Evolutionary conservation across 2,113 vertebrate genomes (phyloP).

Genomic region (Rhinogobius similis): DNA sequence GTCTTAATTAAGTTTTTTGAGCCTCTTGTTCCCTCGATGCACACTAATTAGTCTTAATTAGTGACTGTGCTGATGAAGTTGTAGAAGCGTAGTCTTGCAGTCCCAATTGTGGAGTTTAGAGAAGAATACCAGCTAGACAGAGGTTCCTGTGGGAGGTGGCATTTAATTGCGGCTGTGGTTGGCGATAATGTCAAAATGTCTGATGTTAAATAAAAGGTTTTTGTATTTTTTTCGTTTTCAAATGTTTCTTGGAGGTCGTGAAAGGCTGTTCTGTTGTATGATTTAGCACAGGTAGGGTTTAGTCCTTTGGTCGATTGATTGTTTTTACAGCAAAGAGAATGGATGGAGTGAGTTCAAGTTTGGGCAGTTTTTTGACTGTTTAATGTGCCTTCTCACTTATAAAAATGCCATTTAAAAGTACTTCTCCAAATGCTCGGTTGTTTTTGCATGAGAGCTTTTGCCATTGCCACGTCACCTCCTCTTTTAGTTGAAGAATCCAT

Average conservation of each 20-base stretch:
- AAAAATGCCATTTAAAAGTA: no score
- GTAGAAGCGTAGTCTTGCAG: constrained; percentile 42
- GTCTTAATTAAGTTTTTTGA: constrained; percentile 70
- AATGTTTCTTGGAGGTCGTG: neutral
- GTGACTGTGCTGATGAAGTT: constrained; percentile 61
- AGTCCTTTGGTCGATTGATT: no score
- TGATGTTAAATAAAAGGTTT: neutral
- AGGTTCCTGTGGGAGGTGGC: neutral
- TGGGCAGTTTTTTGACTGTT: no score
- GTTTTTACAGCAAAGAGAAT: no score
- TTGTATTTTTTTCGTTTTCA: neutral
- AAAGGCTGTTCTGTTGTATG: neutral
- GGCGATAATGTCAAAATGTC: constrained; percentile 2
- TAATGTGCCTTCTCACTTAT: no score
- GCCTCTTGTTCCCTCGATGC: constrained; percentile 54
- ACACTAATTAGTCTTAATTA: constrained; percentile 74
- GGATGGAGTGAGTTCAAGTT: no score
- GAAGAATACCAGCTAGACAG: neutral
- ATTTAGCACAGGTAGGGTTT: no score
- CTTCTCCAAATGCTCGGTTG: no score
- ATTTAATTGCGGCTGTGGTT: neutral
- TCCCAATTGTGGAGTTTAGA: constrained; percentile 21
- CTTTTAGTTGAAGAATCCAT: no score
- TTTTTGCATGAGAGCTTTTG: no score
- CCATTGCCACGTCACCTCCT: no score